Percentiles rank a stretch among this genome's conserved stretches.
These are phyloP conservation scores for Coenonympha arcania DNA, from an alignment of 2,888 invertebrate genomes.

Conservation along the genomic window DNA sequence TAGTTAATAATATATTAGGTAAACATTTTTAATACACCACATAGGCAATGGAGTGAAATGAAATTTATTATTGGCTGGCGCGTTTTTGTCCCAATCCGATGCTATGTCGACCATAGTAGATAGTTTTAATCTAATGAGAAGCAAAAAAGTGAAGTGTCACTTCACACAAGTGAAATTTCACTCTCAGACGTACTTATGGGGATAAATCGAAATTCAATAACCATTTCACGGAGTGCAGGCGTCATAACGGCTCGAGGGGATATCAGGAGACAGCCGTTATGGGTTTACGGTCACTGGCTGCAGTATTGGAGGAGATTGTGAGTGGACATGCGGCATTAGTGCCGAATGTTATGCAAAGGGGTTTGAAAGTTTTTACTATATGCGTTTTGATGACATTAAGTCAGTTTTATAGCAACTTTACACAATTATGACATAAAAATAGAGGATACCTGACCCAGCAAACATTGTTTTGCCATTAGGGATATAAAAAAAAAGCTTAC, in stretches of 20 bases:
- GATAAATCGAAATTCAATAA: conserved; percentile 39
- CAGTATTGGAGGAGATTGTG: conserved; percentile 18
- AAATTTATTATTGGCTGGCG: no score
- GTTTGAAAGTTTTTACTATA: background rate
- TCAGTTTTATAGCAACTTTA: no score
- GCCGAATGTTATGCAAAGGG: background rate
- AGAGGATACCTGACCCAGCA: no score
- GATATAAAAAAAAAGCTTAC: no score
- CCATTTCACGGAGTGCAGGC: conserved; percentile 27
- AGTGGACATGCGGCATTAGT: conserved; percentile 6
- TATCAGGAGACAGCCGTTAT: conserved; percentile 28
- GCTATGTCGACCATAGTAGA: no score
- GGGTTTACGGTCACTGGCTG: conserved; percentile 25
- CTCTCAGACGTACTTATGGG: conserved; percentile 20
- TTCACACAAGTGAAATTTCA: conserved; percentile 16
- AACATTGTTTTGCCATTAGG: no score
- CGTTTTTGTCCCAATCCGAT: no score
- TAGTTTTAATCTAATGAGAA: no score
- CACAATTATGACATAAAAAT: no score
- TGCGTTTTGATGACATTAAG: conserved; percentile 5
- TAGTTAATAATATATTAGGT: no score
- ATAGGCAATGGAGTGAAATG: no score
- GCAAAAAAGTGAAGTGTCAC: background rate
- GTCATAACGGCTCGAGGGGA: conserved; percentile 29
- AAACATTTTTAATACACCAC: no score